These are phyloP conservation scores for Brenthis ino DNA, from an alignment of 2,888 invertebrate genomes.

Conservation along the genomic window DNA sequence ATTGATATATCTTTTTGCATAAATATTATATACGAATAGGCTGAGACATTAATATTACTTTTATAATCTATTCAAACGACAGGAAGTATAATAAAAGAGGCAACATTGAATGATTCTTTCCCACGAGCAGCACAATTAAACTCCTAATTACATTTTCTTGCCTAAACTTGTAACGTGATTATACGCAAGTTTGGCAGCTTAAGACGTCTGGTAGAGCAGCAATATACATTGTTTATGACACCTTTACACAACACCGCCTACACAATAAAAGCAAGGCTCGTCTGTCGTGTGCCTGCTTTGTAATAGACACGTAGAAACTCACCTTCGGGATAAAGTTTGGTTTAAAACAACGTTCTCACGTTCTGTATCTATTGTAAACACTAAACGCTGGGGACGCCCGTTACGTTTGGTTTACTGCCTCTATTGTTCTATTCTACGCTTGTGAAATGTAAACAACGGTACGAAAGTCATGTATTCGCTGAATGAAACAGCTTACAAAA, in stretches of 20 bases:
- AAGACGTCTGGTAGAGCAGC: slow-evolving; percentile 53
- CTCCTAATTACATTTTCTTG: slow-evolving; percentile 69
- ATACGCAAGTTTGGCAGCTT: slow-evolving; percentile 71
- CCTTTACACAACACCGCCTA: slow-evolving; percentile 67
- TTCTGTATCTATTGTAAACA: slow-evolving; percentile 72
- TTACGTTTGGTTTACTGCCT: slow-evolving; percentile 71
- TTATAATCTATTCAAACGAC: slow-evolving; percentile 45
- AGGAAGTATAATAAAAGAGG: slow-evolving; percentile 53
- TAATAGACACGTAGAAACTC: slow-evolving; percentile 65
- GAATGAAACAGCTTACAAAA: slow-evolving; percentile 52
- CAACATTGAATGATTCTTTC: slow-evolving; percentile 57
- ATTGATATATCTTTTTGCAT: no score
- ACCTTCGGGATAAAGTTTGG: slow-evolving; percentile 61
- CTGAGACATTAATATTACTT: slow-evolving; percentile 18
- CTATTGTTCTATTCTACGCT: slow-evolving; percentile 73
- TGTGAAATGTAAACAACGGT: slow-evolving; percentile 71
- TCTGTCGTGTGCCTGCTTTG: slow-evolving; percentile 62
- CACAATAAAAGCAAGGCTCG: slow-evolving; percentile 63
- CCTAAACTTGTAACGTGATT: slow-evolving; percentile 74
- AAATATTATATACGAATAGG: no score
- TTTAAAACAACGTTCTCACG: slow-evolving; percentile 76
- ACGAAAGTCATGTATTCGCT: slow-evolving; percentile 48
- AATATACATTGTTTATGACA: slow-evolving; percentile 71
- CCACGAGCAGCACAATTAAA: slow-evolving; percentile 63
- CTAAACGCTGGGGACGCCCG: slow-evolving; percentile 61